These are phyloP conservation scores for Brienomyrus brachyistius DNA, from an alignment of 2,113 vertebrate species.

Conservation along the genomic window DNA sequence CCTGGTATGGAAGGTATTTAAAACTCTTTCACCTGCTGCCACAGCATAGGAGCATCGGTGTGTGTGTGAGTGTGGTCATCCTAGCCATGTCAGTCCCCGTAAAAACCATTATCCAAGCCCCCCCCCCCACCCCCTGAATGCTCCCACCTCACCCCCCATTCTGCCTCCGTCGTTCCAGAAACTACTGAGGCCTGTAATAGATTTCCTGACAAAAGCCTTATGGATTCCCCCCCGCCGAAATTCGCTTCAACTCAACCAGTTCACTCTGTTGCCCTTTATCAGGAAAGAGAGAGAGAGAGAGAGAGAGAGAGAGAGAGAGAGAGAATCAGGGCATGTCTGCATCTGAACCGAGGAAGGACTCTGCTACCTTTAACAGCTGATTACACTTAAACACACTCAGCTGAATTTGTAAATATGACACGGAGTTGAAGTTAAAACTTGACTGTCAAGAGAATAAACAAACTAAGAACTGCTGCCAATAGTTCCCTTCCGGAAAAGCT, in stretches of 20 bases:
- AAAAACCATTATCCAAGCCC: background rate
- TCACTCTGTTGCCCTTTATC: slow-evolving; percentile 10
- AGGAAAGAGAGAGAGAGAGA: background rate
- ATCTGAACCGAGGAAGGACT: background rate
- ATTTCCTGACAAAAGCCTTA: slow-evolving; percentile 23
- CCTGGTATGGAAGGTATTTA: background rate
- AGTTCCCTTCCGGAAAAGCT: background rate
- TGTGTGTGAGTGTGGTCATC: background rate
- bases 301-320: background rate
- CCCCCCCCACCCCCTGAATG: background rate
- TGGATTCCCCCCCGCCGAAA: slow-evolving; percentile 1
- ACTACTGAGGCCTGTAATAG: slow-evolving; percentile 32
- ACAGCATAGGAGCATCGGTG: background rate
- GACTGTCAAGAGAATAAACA: background rate
- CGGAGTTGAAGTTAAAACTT: background rate
- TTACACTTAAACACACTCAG: background rate
- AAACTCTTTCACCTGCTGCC: background rate
- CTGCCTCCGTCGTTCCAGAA: slow-evolving; percentile 15
- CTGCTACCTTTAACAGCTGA: background rate
- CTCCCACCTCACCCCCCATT: background rate
- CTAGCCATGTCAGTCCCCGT: background rate
- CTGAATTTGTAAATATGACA: background rate
- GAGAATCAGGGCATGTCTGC: slow-evolving; percentile 19
- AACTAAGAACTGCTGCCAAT: background rate
- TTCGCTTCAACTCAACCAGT: slow-evolving; percentile 7